phyloP scores from a whole-genome alignment of 2,113 vertebrate genomes.

The Leiothrix lutea region DNA sequence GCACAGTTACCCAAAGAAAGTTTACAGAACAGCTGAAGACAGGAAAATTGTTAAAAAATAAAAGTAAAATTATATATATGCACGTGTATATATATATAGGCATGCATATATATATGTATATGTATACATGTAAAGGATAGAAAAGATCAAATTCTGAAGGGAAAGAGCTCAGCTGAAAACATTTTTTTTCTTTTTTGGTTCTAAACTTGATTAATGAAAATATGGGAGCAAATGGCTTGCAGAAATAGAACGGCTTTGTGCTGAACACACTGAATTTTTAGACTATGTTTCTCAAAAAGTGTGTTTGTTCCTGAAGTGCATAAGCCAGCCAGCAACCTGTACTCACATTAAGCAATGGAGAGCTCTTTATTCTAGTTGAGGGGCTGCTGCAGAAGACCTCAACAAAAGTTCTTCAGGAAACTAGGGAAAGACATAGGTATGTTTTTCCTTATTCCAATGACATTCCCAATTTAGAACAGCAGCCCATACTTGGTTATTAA shows the following conservation, averaged over 20 bases:
- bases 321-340: neutral
- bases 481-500: neutral
- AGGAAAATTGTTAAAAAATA: neutral
- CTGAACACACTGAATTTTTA: neutral
- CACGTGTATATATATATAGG: neutral
- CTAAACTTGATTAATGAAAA: neutral
- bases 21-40: neutral
- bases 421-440: neutral
- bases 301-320: neutral
- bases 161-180: neutral
- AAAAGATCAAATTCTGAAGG: neutral
- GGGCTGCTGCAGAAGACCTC: neutral
- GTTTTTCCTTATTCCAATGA: neutral
- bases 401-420: neutral
- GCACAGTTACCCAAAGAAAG: neutral
- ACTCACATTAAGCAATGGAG: neutral
- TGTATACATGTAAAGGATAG: accelerated
- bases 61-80: neutral
- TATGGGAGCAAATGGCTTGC: neutral
- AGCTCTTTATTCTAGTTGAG: neutral
- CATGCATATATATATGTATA: neutral
- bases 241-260: neutral
- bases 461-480: neutral
- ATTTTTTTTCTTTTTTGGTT: neutral
- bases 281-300: neutral